phyloP scores from a whole-genome alignment of 2,113 vertebrate species.

The Bothrops jararaca region DNA sequence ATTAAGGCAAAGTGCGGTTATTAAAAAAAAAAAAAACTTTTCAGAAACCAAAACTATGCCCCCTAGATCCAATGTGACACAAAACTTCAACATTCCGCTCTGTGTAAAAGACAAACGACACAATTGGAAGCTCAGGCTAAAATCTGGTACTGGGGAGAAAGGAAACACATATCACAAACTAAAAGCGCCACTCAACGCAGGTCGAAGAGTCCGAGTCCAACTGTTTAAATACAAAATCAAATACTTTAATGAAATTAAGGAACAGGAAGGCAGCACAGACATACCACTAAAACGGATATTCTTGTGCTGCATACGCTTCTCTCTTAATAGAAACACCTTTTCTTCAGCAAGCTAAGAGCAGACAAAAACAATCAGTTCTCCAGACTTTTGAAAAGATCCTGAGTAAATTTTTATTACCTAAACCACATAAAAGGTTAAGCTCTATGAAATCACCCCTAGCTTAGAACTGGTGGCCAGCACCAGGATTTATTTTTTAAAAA shows the following conservation, averaged over 20 bases:
- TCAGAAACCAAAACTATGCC: not conserved
- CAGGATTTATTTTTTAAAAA: constrained; percentile 60
- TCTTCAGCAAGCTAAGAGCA: constrained; percentile 60
- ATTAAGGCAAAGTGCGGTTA: not conserved
- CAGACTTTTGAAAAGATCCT: constrained; percentile 63
- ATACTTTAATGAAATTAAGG: constrained; percentile 62
- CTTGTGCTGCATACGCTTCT: constrained; percentile 45
- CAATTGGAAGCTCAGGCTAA: not conserved
- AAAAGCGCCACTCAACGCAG: not conserved
- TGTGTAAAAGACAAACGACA: not conserved
- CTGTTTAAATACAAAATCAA: constrained; percentile 58
- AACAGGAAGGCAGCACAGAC: constrained; percentile 54
- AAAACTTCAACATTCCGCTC: not conserved
- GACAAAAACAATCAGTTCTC: constrained; percentile 58
- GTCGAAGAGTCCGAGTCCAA: not conserved
- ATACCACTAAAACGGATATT: constrained; percentile 57
- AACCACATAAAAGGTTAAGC: constrained; percentile 68
- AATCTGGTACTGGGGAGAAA: not conserved
- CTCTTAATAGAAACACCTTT: constrained; percentile 43
- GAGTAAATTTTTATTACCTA: constrained; percentile 69
- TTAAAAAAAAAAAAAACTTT: not conserved
- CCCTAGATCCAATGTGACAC: not conserved
- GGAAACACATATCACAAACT: not conserved
- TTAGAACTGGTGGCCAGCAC: constrained; percentile 76
- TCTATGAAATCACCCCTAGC: constrained; percentile 61